Conservation (phyloP, 2,888 invertebrate species). For the Diploptera punctata region DNA sequence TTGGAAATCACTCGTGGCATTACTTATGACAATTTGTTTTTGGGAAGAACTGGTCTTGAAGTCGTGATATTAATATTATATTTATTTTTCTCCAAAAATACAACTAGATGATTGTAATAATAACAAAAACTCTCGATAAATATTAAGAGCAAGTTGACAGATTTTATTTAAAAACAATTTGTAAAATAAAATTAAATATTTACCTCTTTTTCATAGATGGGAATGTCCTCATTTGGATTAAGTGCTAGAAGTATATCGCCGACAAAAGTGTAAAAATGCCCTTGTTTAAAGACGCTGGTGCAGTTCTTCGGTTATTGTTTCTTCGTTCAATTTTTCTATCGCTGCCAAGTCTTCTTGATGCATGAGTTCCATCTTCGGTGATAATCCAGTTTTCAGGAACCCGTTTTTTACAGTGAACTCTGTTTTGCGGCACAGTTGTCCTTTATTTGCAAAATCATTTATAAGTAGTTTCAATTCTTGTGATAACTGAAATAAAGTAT, state of each 20-base stretch:
- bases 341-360: slow-evolving; percentile 84
- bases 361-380: slow-evolving; percentile 70
- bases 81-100: too few species aligned
- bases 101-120: too few species aligned
- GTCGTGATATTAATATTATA: too few species aligned
- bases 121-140: too few species aligned
- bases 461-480: slow-evolving; percentile 72
- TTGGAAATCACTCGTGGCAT: too few species aligned
- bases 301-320: slow-evolving; percentile 70
- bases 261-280: slow-evolving; percentile 76
- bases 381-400: slow-evolving; percentile 39
- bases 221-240: slow-evolving; percentile 78
- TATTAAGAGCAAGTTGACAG: too few species aligned
- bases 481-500: slow-evolving; percentile 64
- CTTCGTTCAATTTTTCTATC: slow-evolving; percentile 75
- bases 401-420: slow-evolving; percentile 33
- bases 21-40: too few species aligned
- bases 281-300: slow-evolving; percentile 70
- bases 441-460: slow-evolving; percentile 58
- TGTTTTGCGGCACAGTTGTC: background rate
- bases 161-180: too few species aligned
- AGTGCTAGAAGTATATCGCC: slow-evolving; percentile 81
- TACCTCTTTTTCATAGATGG: slow-evolving; percentile 77
- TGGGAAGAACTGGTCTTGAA: too few species aligned
- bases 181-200: too few species aligned